These are phyloP conservation scores for Atta cephalotes DNA, from an alignment of 1,140 invertebrate species.

Conservation along the genomic window DNA sequence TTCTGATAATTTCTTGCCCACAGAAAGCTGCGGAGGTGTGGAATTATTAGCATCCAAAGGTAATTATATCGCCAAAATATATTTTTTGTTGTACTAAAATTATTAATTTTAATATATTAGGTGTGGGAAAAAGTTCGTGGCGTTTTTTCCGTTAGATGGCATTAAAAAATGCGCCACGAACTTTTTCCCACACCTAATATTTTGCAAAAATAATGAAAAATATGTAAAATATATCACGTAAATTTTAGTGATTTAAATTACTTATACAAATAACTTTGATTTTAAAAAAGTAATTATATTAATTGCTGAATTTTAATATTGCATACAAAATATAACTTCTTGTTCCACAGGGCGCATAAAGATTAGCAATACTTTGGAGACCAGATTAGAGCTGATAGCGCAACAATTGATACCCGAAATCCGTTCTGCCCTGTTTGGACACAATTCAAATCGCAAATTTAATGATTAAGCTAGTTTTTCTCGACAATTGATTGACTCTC, in stretches of 20 bases:
- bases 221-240: neutral
- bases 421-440: constrained; percentile 96
- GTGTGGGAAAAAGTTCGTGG: too few relatives aligned
- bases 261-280: neutral
- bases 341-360: constrained; percentile 88
- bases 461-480: constrained; percentile 91
- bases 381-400: constrained; percentile 96
- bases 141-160: too few relatives aligned
- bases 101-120: neutral
- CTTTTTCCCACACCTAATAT: too few relatives aligned
- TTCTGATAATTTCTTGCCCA: constrained; percentile 90
- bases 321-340: constrained; percentile 23
- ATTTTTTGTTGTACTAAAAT: constrained; percentile 29
- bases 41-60: constrained; percentile 94
- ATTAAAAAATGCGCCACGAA: too few relatives aligned
- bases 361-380: constrained; percentile 98
- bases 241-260: constrained; percentile 2
- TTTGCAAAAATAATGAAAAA: neutral
- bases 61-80: constrained; percentile 85
- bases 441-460: constrained; percentile 98
- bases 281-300: neutral
- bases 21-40: constrained; percentile 96
- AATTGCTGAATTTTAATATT: constrained; percentile 31
- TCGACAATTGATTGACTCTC: constrained; percentile 54
- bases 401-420: constrained; percentile 97